Conservation (phyloP, 2,888 invertebrate species). For the Stenchaetothrips biformis region DNA sequence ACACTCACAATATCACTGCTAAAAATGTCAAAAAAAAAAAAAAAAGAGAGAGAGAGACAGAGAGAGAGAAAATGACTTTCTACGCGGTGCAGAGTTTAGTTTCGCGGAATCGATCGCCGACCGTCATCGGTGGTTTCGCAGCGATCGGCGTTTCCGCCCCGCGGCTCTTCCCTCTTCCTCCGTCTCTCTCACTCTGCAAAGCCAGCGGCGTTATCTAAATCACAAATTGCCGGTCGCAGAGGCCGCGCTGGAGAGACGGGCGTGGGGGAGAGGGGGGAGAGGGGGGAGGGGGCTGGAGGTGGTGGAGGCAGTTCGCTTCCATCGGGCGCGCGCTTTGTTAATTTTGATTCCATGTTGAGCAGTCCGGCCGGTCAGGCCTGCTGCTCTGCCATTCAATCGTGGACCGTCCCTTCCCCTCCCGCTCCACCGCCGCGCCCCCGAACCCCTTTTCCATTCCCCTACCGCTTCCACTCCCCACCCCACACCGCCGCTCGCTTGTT, state of each 20-base stretch:
- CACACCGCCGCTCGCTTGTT: background rate
- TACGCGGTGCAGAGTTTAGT: background rate
- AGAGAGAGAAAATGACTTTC: background rate
- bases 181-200: background rate
- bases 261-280: background rate
- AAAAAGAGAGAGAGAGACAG: too few species aligned
- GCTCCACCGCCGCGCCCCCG: background rate
- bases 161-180: background rate
- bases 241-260: background rate
- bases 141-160: background rate
- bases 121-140: background rate
- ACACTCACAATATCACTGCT: too few species aligned
- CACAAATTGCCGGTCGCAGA: background rate
- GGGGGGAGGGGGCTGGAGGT: background rate
- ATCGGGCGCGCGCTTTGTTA: background rate
- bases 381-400: background rate
- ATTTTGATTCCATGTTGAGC: constrained; percentile 12
- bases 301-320: background rate
- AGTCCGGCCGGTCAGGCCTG: background rate
- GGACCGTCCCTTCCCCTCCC: background rate
- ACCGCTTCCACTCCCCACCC: background rate
- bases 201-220: constrained; percentile 10
- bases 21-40: too few species aligned
- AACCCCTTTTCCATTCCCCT: background rate
- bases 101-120: background rate